These are phyloP conservation scores for Chrysolina oricalcia DNA, from an alignment of 2,888 invertebrate genomes.

Conservation along the genomic window DNA sequence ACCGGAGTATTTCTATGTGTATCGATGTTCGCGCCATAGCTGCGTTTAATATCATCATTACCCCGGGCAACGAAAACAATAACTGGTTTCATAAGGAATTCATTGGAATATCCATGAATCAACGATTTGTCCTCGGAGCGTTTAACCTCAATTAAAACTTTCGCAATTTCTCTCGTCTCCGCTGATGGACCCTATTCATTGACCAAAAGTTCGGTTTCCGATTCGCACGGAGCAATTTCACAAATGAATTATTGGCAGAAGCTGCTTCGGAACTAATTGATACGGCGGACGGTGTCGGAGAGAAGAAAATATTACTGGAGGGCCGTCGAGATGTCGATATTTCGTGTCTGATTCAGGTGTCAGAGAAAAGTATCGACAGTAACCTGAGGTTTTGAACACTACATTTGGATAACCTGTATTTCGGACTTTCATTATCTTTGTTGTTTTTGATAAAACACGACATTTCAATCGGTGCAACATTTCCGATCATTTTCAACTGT, in stretches of 20 bases:
- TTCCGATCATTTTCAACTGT: too few species aligned
- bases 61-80: neutral
- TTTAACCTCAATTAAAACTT: constrained; percentile 57
- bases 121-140: constrained; percentile 47
- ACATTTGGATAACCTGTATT: too few species aligned
- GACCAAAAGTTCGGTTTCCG: constrained; percentile 41
- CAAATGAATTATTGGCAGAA: constrained; percentile 43
- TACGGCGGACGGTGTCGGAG: constrained; percentile 21
- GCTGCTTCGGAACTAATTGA: constrained; percentile 41
- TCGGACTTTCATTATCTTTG: too few species aligned
- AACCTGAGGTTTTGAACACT: too few species aligned
- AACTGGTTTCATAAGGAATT: constrained; percentile 38
- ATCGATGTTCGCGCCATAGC: too few species aligned
- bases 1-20: too few species aligned
- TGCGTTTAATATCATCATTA: neutral
- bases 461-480: too few species aligned
- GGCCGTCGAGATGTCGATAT: too few species aligned
- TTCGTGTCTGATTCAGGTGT: too few species aligned
- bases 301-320: neutral
- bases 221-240: constrained; percentile 26
- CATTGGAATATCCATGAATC: constrained; percentile 48
- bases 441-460: too few species aligned
- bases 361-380: too few species aligned
- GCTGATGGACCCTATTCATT: constrained; percentile 42
- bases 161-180: constrained; percentile 49